Evolutionary conservation across 2,113 vertebrate species (phyloP).

Genomic region (Arizona elegans): DNA sequence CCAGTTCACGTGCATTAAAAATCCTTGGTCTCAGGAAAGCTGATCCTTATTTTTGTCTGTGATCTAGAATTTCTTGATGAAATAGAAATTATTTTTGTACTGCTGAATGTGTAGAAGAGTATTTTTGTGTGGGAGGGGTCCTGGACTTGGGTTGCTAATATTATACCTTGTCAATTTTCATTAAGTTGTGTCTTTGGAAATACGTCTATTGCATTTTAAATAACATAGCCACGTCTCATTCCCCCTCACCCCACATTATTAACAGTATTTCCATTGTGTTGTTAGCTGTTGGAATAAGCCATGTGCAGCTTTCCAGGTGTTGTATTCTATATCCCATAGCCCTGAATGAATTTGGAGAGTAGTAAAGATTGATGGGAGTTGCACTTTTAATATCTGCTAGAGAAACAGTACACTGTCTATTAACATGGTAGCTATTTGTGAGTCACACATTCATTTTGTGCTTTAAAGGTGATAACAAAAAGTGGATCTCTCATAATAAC

Average conservation of each 20-base stretch:
- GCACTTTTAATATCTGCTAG: neutral
- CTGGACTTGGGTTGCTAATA: neutral
- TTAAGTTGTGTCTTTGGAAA: neutral
- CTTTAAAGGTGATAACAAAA: neutral
- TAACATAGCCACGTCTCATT: neutral
- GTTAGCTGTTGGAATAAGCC: neutral
- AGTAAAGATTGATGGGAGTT: neutral
- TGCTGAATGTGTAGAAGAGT: neutral
- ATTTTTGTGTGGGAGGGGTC: neutral
- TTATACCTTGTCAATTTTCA: neutral
- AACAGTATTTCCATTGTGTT: neutral
- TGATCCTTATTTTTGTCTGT: conserved; percentile 2
- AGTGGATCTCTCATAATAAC: neutral
- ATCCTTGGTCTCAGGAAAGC: neutral
- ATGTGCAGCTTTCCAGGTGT: neutral
- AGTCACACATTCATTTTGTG: neutral
- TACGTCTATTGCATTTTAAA: neutral
- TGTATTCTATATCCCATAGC: neutral
- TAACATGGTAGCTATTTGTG: neutral
- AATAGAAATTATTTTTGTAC: no score
- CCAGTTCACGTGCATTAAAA: neutral
- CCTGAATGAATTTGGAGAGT: neutral
- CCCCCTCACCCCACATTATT: neutral
- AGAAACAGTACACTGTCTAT: neutral
- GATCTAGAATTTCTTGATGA: neutral